Conservation (phyloP, 2,888 invertebrate genomes). For the Hirtodrosophila confusa region DNA sequence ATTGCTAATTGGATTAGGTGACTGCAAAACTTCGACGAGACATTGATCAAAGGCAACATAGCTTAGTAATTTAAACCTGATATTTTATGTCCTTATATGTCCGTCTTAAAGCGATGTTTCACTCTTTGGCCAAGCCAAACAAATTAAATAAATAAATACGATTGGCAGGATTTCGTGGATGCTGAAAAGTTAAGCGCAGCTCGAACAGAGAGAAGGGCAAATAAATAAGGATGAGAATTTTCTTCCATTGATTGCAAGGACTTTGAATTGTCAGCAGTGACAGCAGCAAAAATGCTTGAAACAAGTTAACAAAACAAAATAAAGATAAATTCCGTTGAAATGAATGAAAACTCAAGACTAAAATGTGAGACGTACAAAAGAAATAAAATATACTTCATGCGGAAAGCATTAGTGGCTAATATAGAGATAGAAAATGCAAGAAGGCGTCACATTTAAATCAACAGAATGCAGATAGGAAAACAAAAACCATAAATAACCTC, state of each 20-base stretch:
- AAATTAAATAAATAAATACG: slow-evolving; percentile 20
- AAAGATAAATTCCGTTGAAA: slow-evolving; percentile 5
- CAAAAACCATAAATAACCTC: neutral
- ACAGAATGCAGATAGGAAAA: slow-evolving; percentile 1
- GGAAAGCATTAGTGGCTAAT: slow-evolving; percentile 12
- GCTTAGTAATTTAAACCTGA: slow-evolving; percentile 22
- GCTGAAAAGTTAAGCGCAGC: slow-evolving; percentile 42
- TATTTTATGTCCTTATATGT: neutral
- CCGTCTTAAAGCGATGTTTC: neutral
- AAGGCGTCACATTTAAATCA: slow-evolving; percentile 25
- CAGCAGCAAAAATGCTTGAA: neutral
- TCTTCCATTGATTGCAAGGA: slow-evolving; percentile 19
- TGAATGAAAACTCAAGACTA: slow-evolving; percentile 15
- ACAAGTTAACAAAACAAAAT: slow-evolving; percentile 1
- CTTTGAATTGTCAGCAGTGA: slow-evolving; percentile 18
- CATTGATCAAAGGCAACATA: slow-evolving; percentile 47
- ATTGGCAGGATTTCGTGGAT: slow-evolving; percentile 21
- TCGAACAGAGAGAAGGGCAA: neutral
- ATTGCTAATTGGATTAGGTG: slow-evolving; percentile 54
- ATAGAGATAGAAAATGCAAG: neutral
- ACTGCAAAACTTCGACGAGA: slow-evolving; percentile 10
- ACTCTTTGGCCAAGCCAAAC: slow-evolving; percentile 1
- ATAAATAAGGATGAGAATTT: slow-evolving; percentile 39
- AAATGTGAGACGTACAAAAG: neutral
- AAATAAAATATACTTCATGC: slow-evolving; percentile 22